Evolutionary conservation across 1,140 invertebrate species (phyloP), one percentile per base, ranked within the genome.

Genomic region (Chlorops oryzae): DNA sequence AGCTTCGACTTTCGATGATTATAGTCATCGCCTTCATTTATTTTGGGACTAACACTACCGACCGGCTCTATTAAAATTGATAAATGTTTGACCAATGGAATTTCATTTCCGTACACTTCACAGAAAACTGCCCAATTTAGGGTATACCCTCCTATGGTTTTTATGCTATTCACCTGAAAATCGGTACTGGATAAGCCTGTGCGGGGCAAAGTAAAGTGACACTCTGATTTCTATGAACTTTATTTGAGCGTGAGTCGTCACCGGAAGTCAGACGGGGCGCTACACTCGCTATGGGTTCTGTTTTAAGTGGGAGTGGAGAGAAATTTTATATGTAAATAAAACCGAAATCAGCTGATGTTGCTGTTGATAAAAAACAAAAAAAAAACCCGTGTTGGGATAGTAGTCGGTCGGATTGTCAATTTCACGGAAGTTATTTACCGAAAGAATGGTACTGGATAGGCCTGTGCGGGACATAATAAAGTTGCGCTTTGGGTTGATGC

Each of bases 111-210:
- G n/a, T n/a, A n/a, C n/a, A n/a, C n/a, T n/a, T n/a, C n/a, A n/a
- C n/a, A 25, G 13, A 59, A 54, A 47, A 57, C 61, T 66, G 64
- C 57, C 59, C 54, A 51, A 59, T 38, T 37, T 10, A 7, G 15
- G 27, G 5, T 35, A 34, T n/a, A n/a, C n/a, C n/a, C n/a, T n/a
- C n/a, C n/a, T n/a, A n/a, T n/a, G n/a, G n/a, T n/a, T n/a, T n/a
- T n/a, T n/a, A n/a, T n/a, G n/a, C n/a, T n/a, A 12, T 59, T 72
- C 79, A 85, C 83, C 82, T 81, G 78, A 80, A 83, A 39, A 77
- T 39, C 49, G 83, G 82, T 50, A 80, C 77, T 23, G 83, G 83
- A 73, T 74, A 85, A n/a, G 80, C 81, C 65, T 85, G 83, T 48
- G 81, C 82, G 45, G 78, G 80, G 72, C 81, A 83, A 51, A 79